These are phyloP conservation scores for Nycteola revayana DNA, from an alignment of 2,888 invertebrate genomes.

Conservation along the genomic window DNA sequence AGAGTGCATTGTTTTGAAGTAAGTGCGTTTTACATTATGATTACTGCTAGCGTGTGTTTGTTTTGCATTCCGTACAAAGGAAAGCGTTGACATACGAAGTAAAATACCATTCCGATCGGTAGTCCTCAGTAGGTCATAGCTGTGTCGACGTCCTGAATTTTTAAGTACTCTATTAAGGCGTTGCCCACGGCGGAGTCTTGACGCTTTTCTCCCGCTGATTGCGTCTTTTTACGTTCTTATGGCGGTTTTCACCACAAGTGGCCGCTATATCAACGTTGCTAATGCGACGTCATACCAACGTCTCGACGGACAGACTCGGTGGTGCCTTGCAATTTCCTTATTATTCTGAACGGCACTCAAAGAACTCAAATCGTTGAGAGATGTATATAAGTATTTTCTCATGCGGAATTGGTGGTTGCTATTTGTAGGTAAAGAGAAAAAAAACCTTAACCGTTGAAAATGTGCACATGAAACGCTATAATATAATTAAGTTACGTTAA, in stretches of 20 bases:
- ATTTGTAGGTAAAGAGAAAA: too few relatives aligned
- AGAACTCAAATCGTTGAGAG: too few relatives aligned
- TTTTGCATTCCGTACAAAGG: conserved; percentile 18
- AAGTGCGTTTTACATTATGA: conserved; percentile 14
- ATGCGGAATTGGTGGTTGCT: too few relatives aligned
- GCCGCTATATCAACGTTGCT: conserved; percentile 46
- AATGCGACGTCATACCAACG: conserved; percentile 48
- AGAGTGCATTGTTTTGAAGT: conserved; percentile 19
- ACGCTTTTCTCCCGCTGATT: conserved; percentile 74
- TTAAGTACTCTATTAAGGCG: conserved; percentile 71
- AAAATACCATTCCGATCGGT: conserved; percentile 34
- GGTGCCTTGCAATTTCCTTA: conserved; percentile 19
- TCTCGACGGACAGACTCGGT: too few relatives aligned
- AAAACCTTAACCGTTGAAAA: too few relatives aligned
- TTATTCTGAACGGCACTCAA: too few relatives aligned
- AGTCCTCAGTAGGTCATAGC: conserved; percentile 58
- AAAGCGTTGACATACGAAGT: conserved; percentile 31
- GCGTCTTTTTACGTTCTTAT: conserved; percentile 74
- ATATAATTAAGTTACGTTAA: too few relatives aligned
- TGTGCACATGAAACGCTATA: too few relatives aligned
- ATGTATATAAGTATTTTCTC: too few relatives aligned
- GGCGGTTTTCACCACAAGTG: conserved; percentile 51
- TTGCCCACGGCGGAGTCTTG: conserved; percentile 39
- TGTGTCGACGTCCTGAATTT: conserved; percentile 68
- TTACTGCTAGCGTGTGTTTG: conserved; percentile 8